These are phyloP conservation scores for Periophthalmus modestus DNA, from an alignment of 2,113 vertebrate genomes.

Conservation along the genomic window DNA sequence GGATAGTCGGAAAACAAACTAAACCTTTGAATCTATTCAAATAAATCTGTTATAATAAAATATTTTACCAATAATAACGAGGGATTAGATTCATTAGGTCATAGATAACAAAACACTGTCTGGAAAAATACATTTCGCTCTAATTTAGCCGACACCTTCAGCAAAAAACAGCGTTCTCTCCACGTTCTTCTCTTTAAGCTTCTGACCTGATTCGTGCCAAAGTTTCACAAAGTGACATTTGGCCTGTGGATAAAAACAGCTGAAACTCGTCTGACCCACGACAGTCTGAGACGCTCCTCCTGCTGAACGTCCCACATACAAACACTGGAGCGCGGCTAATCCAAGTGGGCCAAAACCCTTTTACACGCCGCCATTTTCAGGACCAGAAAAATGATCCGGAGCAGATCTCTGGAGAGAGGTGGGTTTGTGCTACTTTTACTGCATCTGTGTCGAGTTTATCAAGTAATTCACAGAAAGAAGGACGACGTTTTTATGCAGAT, in stretches of 20 bases:
- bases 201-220: background rate
- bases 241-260: constrained; percentile 1
- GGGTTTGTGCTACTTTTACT: background rate
- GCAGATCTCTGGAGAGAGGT: background rate
- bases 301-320: constrained; percentile 1
- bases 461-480: no score
- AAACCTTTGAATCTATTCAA: no score
- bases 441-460: background rate
- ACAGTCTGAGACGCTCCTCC: background rate
- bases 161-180: background rate
- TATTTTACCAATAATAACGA: no score
- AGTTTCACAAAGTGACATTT: background rate
- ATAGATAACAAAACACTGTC: constrained; percentile 8
- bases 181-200: background rate
- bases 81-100: no score
- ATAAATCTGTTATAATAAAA: no score
- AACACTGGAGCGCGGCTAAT: constrained; percentile 24
- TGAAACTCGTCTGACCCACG: background rate
- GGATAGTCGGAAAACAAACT: no score
- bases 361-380: constrained; percentile 25
- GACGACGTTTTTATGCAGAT: no score
- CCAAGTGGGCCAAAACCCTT: constrained; percentile 20
- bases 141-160: no score
- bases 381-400: constrained; percentile 12
- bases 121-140: background rate